phyloP scores from a whole-genome alignment of 1,140 invertebrate genomes.

The Latrodectus geometricus region DNA sequence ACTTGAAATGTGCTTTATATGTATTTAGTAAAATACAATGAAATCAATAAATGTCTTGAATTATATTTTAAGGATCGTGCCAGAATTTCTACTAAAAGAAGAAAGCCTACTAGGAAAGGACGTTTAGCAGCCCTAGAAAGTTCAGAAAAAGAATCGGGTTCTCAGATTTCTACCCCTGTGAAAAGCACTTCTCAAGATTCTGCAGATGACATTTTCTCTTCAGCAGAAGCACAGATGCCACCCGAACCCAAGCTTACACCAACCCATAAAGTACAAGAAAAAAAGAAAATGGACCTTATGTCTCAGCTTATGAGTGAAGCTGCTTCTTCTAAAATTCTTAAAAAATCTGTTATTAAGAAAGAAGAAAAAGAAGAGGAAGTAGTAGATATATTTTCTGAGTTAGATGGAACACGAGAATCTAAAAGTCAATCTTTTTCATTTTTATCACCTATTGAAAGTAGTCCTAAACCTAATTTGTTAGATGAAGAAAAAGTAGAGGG shows the following conservation, averaged over 20 bases:
- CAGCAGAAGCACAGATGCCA: neutral
- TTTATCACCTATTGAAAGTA: slow-evolving; percentile 21
- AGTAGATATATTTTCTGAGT: slow-evolving; percentile 33
- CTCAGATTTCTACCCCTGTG: neutral
- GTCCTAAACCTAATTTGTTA: neutral
- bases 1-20: no score
- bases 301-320: slow-evolving; percentile 48
- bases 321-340: slow-evolving; percentile 12
- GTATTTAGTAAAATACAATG: no score
- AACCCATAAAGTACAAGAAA: slow-evolving; percentile 29
- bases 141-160: neutral
- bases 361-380: slow-evolving; percentile 25
- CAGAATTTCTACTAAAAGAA: slow-evolving; percentile 20
- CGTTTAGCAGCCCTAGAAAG: slow-evolving; percentile 31
- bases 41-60: no score
- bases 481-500: neutral
- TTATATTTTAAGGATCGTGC: slow-evolving; percentile 15
- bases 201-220: neutral
- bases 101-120: slow-evolving; percentile 36
- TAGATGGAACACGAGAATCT: neutral
- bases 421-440: slow-evolving; percentile 39
- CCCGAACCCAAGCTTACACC: neutral
- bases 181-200: neutral
- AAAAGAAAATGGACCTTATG: slow-evolving; percentile 55
- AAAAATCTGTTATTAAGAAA: neutral